phyloP scores from a whole-genome alignment of 2,888 invertebrate genomes.

The Esperia sulphurella region DNA sequence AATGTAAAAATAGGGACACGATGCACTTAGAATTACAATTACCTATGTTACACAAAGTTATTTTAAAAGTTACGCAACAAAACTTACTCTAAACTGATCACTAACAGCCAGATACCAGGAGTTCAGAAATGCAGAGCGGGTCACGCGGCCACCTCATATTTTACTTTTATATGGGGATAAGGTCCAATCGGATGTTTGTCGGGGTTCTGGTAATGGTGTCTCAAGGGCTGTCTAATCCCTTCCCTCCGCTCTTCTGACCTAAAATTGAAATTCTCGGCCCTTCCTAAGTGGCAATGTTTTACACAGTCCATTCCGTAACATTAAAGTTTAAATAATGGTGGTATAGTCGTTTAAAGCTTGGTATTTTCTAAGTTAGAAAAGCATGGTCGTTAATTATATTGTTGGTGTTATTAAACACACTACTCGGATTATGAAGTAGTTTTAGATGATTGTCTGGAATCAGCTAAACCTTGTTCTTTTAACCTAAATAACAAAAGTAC shows the following conservation, averaged over 20 bases:
- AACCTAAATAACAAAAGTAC: too few relatives aligned
- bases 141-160: slow-evolving; percentile 39
- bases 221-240: slow-evolving; percentile 26
- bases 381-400: neutral
- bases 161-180: slow-evolving; percentile 47
- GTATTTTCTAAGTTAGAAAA: neutral
- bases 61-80: too few relatives aligned
- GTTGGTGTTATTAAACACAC: neutral
- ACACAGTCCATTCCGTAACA: slow-evolving; percentile 17
- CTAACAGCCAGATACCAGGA: slow-evolving; percentile 4
- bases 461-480: too few relatives aligned
- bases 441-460: neutral
- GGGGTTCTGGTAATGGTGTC: slow-evolving; percentile 25
- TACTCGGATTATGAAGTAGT: neutral
- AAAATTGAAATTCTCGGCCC: slow-evolving; percentile 53
- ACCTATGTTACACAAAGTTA: too few relatives aligned
- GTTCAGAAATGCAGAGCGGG: slow-evolving; percentile 16
- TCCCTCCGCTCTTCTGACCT: slow-evolving; percentile 33
- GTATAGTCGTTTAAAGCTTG: slow-evolving; percentile 9
- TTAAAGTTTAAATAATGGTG: slow-evolving; percentile 15
- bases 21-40: too few relatives aligned
- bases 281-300: slow-evolving; percentile 44
- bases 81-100: neutral
- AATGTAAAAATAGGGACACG: too few relatives aligned
- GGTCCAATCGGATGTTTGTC: slow-evolving; percentile 40